Conservation (phyloP, 2,797 vertebrate species). For the Dryobates pubescens region DNA sequence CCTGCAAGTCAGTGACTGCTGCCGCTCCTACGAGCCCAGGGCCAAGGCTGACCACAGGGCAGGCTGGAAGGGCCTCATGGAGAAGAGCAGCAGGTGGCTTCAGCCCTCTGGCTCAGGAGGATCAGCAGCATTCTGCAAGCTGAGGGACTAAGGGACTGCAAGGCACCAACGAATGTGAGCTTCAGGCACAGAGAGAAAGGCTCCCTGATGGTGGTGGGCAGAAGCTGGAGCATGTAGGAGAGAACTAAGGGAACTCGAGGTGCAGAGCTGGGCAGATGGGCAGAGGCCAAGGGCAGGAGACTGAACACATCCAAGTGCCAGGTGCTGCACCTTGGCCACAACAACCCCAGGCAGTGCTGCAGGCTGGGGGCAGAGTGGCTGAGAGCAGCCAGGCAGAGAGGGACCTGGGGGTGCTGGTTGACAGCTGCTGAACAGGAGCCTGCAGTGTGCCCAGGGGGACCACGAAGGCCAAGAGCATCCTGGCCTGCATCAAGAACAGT, state of each 20-base stretch:
- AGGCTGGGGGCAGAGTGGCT: too few species aligned
- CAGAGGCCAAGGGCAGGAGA: too few species aligned
- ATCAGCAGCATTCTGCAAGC: not conserved
- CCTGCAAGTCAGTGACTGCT: accelerated
- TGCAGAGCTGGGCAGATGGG: not conserved
- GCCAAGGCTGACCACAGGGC: not conserved
- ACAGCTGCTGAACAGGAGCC: too few species aligned
- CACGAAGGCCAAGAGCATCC: too few species aligned
- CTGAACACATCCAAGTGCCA: too few species aligned
- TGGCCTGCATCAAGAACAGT: too few species aligned
- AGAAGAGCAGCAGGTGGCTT: not conserved
- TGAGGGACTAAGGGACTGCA: not conserved
- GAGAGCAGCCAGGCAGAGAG: too few species aligned
- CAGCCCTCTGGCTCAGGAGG: not conserved
- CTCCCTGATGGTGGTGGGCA: not conserved
- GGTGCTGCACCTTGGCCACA: too few species aligned
- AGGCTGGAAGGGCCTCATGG: not conserved
- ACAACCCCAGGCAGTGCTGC: too few species aligned
- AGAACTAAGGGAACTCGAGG: accelerated
- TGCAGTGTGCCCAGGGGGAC: too few species aligned
- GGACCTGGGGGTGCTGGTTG: too few species aligned
- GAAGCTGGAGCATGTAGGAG: not conserved
- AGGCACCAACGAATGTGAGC: not conserved
- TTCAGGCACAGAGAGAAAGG: not conserved
- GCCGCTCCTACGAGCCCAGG: not conserved